Percentiles rank a stretch among this genome's conserved stretches.
Evolutionary conservation across 2,888 invertebrate species (phyloP).

Genomic region (Ichneumoninae sp.): DNA sequence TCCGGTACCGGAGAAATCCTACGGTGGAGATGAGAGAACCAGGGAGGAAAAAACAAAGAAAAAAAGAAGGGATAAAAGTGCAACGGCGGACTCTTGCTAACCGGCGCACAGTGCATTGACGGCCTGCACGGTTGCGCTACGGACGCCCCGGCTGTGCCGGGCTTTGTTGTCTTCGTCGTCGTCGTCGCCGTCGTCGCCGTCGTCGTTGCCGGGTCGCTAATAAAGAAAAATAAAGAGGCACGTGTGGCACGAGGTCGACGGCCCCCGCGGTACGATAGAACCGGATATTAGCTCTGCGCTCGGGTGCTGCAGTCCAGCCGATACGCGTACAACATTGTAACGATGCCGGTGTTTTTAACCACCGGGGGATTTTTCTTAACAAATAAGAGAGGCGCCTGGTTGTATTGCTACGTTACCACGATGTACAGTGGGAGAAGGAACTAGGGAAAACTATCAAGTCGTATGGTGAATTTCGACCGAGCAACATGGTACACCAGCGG

Average conservation of each 20-base stretch:
- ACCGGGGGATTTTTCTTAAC: conserved; percentile 45
- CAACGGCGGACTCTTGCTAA: conserved; percentile 26
- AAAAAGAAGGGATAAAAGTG: conserved; percentile 15
- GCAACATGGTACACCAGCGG: no score
- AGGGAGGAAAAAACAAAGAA: conserved; percentile 16
- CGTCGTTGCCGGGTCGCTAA: conserved; percentile 71
- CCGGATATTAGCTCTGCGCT: conserved; percentile 75
- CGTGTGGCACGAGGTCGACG: conserved; percentile 57
- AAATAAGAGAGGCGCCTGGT: conserved; percentile 35
- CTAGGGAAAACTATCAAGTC: no score
- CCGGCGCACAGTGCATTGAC: conserved; percentile 55
- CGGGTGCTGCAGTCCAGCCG: conserved; percentile 48
- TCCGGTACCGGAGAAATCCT: conserved; percentile 32
- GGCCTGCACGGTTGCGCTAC: conserved; percentile 35
- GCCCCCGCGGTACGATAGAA: conserved; percentile 46
- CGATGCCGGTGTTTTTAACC: conserved; percentile 51
- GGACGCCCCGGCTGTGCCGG: conserved; percentile 41
- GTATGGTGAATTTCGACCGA: no score
- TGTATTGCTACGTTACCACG: conserved; percentile 16
- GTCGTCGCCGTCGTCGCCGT: conserved; percentile 34
- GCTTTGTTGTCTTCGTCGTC: conserved; percentile 69
- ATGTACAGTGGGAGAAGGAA: background rate
- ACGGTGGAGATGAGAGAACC: conserved; percentile 25
- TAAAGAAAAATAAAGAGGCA: conserved; percentile 79
- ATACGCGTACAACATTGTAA: conserved; percentile 56